These are phyloP conservation scores for Hassar affinis DNA, from an alignment of 2,113 vertebrate species.

Conservation along the genomic window DNA sequence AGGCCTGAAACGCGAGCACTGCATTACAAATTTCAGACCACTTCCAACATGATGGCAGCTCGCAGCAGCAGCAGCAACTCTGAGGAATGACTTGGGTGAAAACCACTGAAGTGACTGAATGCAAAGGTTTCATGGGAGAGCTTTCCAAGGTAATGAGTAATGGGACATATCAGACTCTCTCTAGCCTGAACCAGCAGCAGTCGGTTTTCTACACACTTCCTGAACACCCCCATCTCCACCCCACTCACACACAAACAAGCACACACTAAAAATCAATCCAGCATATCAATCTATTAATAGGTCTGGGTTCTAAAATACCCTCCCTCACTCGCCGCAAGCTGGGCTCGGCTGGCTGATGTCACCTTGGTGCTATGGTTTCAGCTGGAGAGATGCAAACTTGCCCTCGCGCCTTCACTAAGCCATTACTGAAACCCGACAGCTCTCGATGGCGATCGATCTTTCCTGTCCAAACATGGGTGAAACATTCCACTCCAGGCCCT, in stretches of 20 bases:
- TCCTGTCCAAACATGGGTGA: slow-evolving; percentile 31
- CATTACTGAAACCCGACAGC: slow-evolving; percentile 38
- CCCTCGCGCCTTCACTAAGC: neutral
- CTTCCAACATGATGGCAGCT: neutral
- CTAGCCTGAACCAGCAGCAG: neutral
- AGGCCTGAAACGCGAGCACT: neutral
- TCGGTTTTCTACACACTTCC: slow-evolving; percentile 15
- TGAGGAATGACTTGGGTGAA: neutral
- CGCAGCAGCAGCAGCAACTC: neutral
- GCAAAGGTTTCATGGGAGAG: neutral
- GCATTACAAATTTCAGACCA: neutral
- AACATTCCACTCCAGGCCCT: neutral
- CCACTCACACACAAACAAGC: slow-evolving; percentile 29
- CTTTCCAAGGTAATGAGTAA: neutral
- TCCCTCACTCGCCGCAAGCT: slow-evolving; percentile 49
- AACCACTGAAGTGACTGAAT: neutral
- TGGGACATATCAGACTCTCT: neutral
- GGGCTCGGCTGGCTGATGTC: slow-evolving; percentile 54
- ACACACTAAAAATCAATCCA: slow-evolving; percentile 52
- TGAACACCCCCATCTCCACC: neutral
- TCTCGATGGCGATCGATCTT: slow-evolving; percentile 37
- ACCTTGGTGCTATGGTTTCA: slow-evolving; percentile 56
- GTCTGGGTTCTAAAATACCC: slow-evolving; percentile 62
- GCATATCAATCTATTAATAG: slow-evolving; percentile 67
- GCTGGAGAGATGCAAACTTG: slow-evolving; percentile 12